phyloP scores from a whole-genome alignment of 2,113 vertebrate genomes.

The Nesogale talazaci region DNA sequence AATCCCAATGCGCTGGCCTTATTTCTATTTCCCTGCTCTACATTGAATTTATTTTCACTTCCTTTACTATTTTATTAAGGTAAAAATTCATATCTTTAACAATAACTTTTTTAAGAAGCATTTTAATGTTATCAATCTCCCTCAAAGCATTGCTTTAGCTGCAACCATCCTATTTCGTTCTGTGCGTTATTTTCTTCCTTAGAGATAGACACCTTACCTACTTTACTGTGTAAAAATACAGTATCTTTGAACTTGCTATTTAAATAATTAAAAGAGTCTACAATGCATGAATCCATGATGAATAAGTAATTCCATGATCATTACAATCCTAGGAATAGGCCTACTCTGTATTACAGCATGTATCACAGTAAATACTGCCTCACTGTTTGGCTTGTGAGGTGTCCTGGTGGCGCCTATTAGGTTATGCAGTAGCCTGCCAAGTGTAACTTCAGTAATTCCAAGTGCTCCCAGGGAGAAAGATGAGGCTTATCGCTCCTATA shows the following conservation, averaged over 20 bases:
- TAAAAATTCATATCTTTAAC: neutral
- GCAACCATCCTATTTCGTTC: conserved; percentile 39
- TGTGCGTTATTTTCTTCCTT: conserved; percentile 81
- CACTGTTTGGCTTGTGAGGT: neutral
- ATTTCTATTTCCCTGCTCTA: neutral
- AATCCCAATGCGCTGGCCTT: neutral
- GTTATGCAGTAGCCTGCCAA: too few relatives aligned
- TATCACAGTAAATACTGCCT: conserved; percentile 45
- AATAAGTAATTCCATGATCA: conserved; percentile 67
- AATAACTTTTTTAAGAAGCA: conserved; percentile 1
- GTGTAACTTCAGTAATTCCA: too few relatives aligned
- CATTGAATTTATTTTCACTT: conserved; percentile 19
- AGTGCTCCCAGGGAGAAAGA: too few relatives aligned
- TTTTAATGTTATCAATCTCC: conserved; percentile 7
- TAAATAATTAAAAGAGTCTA: conserved; percentile 76
- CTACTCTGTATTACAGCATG: conserved; percentile 43
- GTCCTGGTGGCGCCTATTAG: too few relatives aligned
- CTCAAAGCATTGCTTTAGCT: conserved; percentile 38
- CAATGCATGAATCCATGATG: conserved; percentile 57
- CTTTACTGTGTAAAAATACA: conserved; percentile 74
- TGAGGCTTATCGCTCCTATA: too few relatives aligned
- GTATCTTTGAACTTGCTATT: conserved; percentile 75
- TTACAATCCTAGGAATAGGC: conserved; percentile 52
- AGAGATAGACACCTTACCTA: conserved; percentile 63
- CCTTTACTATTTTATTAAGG: conserved; percentile 2